Base-by-base conservation (phyloP, 2,888 invertebrate species). In the Invenusta paracnida region DNA sequence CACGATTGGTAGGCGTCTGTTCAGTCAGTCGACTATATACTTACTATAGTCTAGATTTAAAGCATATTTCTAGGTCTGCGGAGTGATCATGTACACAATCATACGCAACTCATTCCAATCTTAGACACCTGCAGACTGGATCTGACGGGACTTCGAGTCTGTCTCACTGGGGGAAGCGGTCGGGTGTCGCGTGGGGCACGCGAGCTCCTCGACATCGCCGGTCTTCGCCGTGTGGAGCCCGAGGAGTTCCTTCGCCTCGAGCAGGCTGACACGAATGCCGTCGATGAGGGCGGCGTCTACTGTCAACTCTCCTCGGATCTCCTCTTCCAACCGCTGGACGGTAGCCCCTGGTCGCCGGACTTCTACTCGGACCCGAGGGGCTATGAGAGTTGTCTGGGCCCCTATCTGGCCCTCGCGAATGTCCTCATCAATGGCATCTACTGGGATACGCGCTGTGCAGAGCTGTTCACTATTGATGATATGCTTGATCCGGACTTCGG, bases 381-480 rank as follows among this genome's bases (percentile, higher is more conserved):
- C 0, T 83, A 83, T 17, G 29, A 48, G 27, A 83, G 83, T 67
- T 25, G 23, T 17, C 25, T 83, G 23, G 27, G 83, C 48, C 83
- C 83, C 1, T 83, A 67, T 67, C 48, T 67, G 23, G 0, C 29
- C 1, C 1, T 2, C 0, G 79, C 83, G 23, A 31, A 83, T 30
- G 83, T 83, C 1, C 83, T 83, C 29, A 83, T 83, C 79, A 83
- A 83, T 27, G 83, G 83, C n/a, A 83, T 83, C 48, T 83, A 66
- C n/a, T 83, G 83, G 83, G 83, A 83, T 66, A 28, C 11, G n/a
- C 29, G 31, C n/a, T 31, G 30, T 27, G 83, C 83, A 25, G 67
- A 30, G 48, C 83, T 83, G 66, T 67, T 83, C 31, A 83, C 83
- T 1, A n/a, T 83, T 0, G 31, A 83, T 0, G 83, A 83, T 23